These are phyloP conservation scores for Sinotaia quadrata DNA, from an alignment of 2,888 invertebrate species.

Conservation along the genomic window DNA sequence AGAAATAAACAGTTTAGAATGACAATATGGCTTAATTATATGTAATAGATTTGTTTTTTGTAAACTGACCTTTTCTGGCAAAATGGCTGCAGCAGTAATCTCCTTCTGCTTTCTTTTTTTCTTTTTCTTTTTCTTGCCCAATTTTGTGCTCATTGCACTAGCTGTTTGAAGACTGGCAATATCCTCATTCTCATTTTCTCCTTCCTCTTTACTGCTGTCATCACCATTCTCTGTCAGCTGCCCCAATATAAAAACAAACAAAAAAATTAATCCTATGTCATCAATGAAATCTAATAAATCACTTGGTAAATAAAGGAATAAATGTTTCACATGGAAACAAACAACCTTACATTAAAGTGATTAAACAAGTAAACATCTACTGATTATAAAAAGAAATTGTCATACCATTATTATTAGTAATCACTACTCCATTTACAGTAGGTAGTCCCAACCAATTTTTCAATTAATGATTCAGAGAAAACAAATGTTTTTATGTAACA, in stretches of 20 bases:
- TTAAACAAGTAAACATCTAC: neutral
- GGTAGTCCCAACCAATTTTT: no score
- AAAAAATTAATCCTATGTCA: neutral
- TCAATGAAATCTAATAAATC: neutral
- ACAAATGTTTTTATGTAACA: no score
- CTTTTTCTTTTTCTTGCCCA: slow-evolving; percentile 24
- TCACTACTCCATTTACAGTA: no score
- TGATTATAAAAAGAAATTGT: no score
- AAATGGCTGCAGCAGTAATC: no score
- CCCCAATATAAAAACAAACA: slow-evolving; percentile 3
- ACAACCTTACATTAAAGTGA: neutral
- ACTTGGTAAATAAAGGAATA: neutral
- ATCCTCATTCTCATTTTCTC: slow-evolving; percentile 14
- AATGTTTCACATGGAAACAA: no score
- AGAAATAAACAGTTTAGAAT: neutral
- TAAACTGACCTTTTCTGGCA: no score
- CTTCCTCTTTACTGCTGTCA: slow-evolving; percentile 24
- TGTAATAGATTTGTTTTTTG: no score
- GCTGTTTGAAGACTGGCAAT: neutral
- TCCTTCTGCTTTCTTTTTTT: slow-evolving; percentile 34
- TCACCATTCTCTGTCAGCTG: slow-evolving; percentile 41
- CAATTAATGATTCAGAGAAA: no score
- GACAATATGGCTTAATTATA: neutral
- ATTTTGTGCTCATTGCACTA: neutral
- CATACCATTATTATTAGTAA: no score